Base-by-base conservation (phyloP, 2,888 invertebrate genomes). In the Apoda limacodes region DNA sequence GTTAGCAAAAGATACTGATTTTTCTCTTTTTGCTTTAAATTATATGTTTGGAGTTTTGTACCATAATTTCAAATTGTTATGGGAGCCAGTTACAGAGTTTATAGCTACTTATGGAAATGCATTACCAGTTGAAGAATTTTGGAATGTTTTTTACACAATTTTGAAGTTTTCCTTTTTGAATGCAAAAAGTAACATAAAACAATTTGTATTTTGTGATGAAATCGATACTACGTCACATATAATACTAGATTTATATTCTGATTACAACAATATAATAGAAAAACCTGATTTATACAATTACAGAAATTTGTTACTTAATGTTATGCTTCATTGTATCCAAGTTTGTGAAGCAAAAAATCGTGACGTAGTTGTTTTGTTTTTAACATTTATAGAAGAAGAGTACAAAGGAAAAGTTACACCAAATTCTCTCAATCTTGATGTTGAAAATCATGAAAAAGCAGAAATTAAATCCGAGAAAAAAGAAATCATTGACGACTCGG, bases 1-100 rank as follows among this genome's bases (percentile, higher is more conserved):
- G 39, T 53, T 87, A 35, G 78, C 80, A 3, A 82, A 83, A 49
- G 67, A 83, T 26, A 81, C 84, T 0, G 81, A 82, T 4, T 88
- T 83, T 44, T 80, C 83, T 48, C 69, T 84, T 45, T 85, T 90
- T 48, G 86, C 90, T 0, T 57, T 98, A 11, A 83, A 88, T 37
- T 94, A 91, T 51, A 82, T 96, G 50, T 81, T 96, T 17, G 95
- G 96, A 2, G 83, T 87, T 35, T 72, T 96, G 27, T 92, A 91
- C 60, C 82, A 91, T 11, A 96, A 96, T 60, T 96, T 98, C 52
- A 90, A 92, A 46, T 74, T 94, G 9, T 61, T 98, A 0, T 97
- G 97, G 97, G 89, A 91, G 39, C 93, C 95, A 1, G 82, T 91
- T 0, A 78, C 84, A 9, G 86, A 90, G 52, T 81, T 95, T 22